Conservation (phyloP, 1,140 invertebrate genomes). For the Cydia strobilella region DNA sequence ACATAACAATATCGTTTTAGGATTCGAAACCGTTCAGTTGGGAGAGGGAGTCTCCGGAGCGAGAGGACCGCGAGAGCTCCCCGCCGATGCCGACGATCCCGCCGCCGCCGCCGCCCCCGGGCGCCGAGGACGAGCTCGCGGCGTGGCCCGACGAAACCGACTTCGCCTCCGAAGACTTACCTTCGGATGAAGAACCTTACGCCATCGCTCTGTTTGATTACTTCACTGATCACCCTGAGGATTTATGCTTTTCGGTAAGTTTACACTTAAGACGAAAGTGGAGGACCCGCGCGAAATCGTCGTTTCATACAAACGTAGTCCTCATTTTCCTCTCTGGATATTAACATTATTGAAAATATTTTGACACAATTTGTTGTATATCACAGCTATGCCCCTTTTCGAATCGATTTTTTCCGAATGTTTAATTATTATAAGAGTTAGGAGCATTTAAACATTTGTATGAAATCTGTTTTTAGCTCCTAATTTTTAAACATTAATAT, state of each 20-base stretch:
- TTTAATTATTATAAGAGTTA: too few relatives aligned
- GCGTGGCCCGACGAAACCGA: conserved; percentile 60
- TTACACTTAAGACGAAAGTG: too few relatives aligned
- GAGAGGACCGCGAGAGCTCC: conserved; percentile 68
- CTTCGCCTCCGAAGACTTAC: conserved; percentile 33
- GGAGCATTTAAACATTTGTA: too few relatives aligned
- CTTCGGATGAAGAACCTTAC: conserved; percentile 78
- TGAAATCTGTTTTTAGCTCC: too few relatives aligned
- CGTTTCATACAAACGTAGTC: too few relatives aligned
- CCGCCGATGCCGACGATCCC: conserved; percentile 89
- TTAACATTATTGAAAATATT: too few relatives aligned
- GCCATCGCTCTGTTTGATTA: conserved; percentile 89
- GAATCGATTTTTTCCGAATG: too few relatives aligned
- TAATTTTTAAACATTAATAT: too few relatives aligned
- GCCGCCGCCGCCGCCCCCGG: conserved; percentile 85
- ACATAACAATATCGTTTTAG: conserved; percentile 39
- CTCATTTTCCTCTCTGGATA: too few relatives aligned
- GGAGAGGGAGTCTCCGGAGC: conserved; percentile 61
- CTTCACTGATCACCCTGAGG: conserved; percentile 84
- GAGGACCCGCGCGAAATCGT: too few relatives aligned
- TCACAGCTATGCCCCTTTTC: too few relatives aligned
- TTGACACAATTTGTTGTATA: too few relatives aligned
- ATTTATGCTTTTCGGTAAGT: conserved; percentile 87
- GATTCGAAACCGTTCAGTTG: conserved; percentile 58
- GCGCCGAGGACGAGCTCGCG: conserved; percentile 61